These are phyloP conservation scores for Hofmannophila pseudospretella DNA, from an alignment of 2,888 invertebrate genomes.

Conservation along the genomic window DNA sequence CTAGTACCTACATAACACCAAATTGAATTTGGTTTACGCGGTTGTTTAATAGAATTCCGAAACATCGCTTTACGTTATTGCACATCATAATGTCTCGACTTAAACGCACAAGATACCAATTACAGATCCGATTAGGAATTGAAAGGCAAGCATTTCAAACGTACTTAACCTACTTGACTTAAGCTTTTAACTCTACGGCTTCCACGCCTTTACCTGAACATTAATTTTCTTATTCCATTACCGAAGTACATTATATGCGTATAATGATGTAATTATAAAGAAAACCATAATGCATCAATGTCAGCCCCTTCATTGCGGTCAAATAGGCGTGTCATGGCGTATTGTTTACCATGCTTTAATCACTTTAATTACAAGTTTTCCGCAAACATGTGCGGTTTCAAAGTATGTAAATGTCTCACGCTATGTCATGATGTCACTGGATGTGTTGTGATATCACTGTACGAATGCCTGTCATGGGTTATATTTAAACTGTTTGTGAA, in stretches of 20 bases:
- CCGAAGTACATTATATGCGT: slow-evolving; percentile 14
- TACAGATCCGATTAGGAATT: slow-evolving; percentile 42
- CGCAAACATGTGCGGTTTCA: slow-evolving; percentile 8
- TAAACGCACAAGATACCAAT: slow-evolving; percentile 12
- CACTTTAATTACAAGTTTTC: slow-evolving; percentile 4
- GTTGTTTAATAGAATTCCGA: not conserved
- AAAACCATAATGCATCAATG: not conserved
- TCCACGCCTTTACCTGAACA: slow-evolving; percentile 36
- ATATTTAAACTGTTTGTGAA: slow-evolving; percentile 19
- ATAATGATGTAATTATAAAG: not conserved
- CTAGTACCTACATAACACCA: not conserved
- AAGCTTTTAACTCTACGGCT: slow-evolving; percentile 38
- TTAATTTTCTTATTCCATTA: slow-evolving; percentile 14
- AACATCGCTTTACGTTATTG: not conserved
- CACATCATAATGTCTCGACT: slow-evolving; percentile 2
- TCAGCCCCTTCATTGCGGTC: not conserved
- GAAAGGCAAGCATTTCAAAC: slow-evolving; percentile 37
- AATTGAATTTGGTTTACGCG: not conserved
- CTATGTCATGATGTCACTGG: slow-evolving; percentile 33
- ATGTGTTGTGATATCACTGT: slow-evolving; percentile 36
- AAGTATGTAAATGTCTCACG: slow-evolving; percentile 3
- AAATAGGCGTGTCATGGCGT: slow-evolving; percentile 5
- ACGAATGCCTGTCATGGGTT: slow-evolving; percentile 20
- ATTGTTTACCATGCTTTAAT: slow-evolving; percentile 1
- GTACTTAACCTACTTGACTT: slow-evolving; percentile 50